Percentiles rank a stretch among this genome's conserved stretches.
Conservation (phyloP, 2,888 invertebrate genomes). For the Apamea sordens region DNA sequence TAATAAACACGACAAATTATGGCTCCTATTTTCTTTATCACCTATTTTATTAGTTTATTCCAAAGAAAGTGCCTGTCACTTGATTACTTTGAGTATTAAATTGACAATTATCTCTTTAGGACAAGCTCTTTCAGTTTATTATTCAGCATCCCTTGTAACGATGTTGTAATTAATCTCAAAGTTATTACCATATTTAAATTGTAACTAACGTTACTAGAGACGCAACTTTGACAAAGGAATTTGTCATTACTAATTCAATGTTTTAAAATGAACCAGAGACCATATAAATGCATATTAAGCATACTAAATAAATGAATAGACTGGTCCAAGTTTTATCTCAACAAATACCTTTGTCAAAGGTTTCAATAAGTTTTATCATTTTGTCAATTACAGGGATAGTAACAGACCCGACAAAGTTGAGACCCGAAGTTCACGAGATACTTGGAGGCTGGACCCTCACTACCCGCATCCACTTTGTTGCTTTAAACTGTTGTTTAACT, state of each 20-base stretch:
- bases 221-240: slow-evolving; percentile 63
- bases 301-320: slow-evolving; percentile 10
- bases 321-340: slow-evolving; percentile 41
- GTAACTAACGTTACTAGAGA: slow-evolving; percentile 44
- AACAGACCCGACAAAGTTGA: slow-evolving; percentile 83
- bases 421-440: slow-evolving; percentile 83
- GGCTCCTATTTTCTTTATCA: slow-evolving; percentile 44
- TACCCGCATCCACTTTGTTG: slow-evolving; percentile 87
- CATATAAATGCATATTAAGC: slow-evolving; percentile 3
- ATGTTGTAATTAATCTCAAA: slow-evolving; percentile 22
- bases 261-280: slow-evolving; percentile 12
- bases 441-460: slow-evolving; percentile 87
- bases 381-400: slow-evolving; percentile 75
- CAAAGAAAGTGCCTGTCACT: slow-evolving; percentile 54
- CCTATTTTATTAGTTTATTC: slow-evolving; percentile 44
- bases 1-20: slow-evolving; percentile 54
- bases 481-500: slow-evolving; percentile 80
- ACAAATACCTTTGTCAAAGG: slow-evolving; percentile 77
- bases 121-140: slow-evolving; percentile 61
- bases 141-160: slow-evolving; percentile 45
- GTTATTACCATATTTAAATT: slow-evolving; percentile 35
- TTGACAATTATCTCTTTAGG: slow-evolving; percentile 37
- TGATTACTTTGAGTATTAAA: slow-evolving; percentile 43
- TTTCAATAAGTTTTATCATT: slow-evolving; percentile 73
- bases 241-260: slow-evolving; percentile 37